Evolutionary conservation across 2,113 vertebrate species (phyloP).

Genomic region (Serilophus lunatus): DNA sequence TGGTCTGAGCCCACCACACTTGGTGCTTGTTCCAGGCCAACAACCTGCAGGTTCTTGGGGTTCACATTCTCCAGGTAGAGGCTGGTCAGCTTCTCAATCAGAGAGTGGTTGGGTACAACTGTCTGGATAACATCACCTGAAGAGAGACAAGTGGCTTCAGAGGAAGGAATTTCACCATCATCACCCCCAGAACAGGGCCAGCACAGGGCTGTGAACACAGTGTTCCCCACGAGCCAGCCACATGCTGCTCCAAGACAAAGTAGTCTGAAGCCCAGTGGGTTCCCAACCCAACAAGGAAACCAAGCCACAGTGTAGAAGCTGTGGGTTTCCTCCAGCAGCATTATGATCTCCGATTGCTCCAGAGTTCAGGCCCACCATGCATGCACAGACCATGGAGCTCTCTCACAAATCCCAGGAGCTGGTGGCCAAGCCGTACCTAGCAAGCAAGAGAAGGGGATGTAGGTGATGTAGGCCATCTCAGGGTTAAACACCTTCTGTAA

Average conservation of each 20-base stretch:
- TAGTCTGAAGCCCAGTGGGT: background rate
- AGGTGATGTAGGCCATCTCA: conserved; percentile 94
- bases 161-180: background rate
- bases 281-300: background rate
- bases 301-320: background rate
- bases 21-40: conserved; percentile 21
- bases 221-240: background rate
- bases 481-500: conserved; percentile 91
- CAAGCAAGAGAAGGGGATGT: conserved; percentile 93
- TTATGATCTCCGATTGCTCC: background rate
- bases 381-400: fast-evolving
- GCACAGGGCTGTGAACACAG: background rate
- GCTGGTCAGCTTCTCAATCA: conserved; percentile 86
- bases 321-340: background rate
- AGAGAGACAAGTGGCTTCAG: background rate
- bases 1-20: conserved; percentile 44
- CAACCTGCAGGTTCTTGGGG: conserved; percentile 61
- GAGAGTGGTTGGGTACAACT: conserved; percentile 85
- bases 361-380: fast-evolving
- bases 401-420: background rate
- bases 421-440: conserved; percentile 78
- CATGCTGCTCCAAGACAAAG: background rate
- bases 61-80: conserved; percentile 84
- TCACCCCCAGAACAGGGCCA: background rate
- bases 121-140: conserved; percentile 85